phyloP scores from a whole-genome alignment of 2,797 vertebrate species.

The Mycteria americana region DNA sequence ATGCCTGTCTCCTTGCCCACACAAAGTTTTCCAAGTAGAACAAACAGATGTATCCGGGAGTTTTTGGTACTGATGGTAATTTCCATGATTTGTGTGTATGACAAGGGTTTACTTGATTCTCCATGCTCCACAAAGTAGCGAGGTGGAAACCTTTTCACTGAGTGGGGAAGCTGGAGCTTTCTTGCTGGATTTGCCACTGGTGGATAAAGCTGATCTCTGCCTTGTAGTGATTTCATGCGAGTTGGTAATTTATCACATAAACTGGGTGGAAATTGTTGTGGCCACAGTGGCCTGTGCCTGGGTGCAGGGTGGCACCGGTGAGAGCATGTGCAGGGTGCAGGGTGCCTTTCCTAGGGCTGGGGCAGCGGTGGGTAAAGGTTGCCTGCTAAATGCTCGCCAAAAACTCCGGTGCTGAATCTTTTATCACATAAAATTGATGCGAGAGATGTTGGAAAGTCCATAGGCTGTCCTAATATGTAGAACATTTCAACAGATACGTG shows the following conservation, averaged over 20 bases:
- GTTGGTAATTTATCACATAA: rapidly evolving
- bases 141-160: not conserved
- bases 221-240: not conserved
- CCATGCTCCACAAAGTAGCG: not conserved
- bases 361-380: not conserved
- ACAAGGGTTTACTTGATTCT: not conserved
- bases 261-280: not conserved
- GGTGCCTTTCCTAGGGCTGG: not conserved
- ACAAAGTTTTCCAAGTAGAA: not conserved
- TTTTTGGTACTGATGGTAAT: not conserved
- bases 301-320: rapidly evolving
- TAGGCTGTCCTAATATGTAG: not conserved
- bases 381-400: not conserved
- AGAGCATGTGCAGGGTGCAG: not conserved
- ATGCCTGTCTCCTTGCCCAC: not conserved
- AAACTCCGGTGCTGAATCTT: not conserved
- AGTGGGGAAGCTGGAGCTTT: not conserved
- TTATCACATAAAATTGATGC: not conserved
- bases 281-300: rapidly evolving
- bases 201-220: not conserved
- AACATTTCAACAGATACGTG: not conserved
- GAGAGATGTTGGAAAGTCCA: not conserved
- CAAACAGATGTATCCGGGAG: not conserved
- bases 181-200: not conserved
- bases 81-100: not conserved